A percentile compares a stretch with the other conserved stretches of the same genome.
Conservation (phyloP, 2,888 invertebrate species). For the Netelia melanura region DNA sequence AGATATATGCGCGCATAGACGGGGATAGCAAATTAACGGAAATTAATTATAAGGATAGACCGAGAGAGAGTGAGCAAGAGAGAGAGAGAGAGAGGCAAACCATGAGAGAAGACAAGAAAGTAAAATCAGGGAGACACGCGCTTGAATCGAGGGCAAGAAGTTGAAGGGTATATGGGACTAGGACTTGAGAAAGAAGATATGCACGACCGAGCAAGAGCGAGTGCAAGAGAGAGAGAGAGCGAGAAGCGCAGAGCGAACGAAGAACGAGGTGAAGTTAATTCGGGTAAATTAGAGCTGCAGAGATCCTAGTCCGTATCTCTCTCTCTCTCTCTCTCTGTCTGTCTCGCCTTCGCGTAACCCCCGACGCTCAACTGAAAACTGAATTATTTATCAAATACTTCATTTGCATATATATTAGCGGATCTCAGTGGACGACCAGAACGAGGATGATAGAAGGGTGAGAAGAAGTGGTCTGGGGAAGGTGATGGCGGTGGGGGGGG, state of each 20-base stretch:
- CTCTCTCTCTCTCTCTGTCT: constrained; percentile 32
- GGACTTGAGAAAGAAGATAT: not conserved
- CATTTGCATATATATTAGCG: constrained; percentile 76
- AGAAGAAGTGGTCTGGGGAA: not conserved
- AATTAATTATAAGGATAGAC: not conserved
- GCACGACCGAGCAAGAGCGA: not conserved
- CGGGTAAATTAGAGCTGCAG: constrained; percentile 72
- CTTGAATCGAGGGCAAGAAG: not conserved
- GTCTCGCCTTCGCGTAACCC: constrained; percentile 55
- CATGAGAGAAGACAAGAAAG: not conserved
- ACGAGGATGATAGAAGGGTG: constrained; percentile 19
- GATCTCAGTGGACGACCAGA: constrained; percentile 56
- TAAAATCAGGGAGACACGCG: constrained; percentile 11
- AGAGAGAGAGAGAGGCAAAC: not conserved
- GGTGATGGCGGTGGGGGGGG: not conserved
- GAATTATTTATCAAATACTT: constrained; percentile 77
- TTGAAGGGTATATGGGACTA: constrained; percentile 5
- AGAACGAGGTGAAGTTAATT: constrained; percentile 69
- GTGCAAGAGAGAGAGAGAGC: not conserved
- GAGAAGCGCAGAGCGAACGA: constrained; percentile 29
- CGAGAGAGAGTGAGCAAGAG: not conserved
- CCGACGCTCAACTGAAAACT: constrained; percentile 73
- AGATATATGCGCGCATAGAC: not conserved
- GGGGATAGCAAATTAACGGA: not conserved
- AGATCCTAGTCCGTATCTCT: constrained; percentile 59